Evolutionary conservation across 1,140 invertebrate species (phyloP), one percentile per base, ranked within the genome.

Genomic region (Drosophila bocqueti): DNA sequence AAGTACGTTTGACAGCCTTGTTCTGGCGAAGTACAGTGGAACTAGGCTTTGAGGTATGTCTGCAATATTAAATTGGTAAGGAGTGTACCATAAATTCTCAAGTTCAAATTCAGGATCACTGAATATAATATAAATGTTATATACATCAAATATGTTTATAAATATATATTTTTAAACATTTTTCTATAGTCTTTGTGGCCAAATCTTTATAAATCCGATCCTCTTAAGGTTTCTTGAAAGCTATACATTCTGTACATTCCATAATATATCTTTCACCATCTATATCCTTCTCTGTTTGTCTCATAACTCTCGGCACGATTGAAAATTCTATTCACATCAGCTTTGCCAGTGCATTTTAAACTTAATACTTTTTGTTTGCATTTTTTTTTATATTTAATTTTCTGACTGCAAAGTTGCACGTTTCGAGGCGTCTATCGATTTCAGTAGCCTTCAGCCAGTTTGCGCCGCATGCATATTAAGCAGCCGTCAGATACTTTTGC

Each of bases 371-470:
- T 60, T 55, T 62, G 57, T 58, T 79, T 62, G 75, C 74, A 45
- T 54, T 82, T 40, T 65, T 65, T 65, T 65, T 52, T 47, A 18
- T 40, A 61, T 65, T 45, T 40, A 6, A 24, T 55, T 55, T 55
- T 55, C 15, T 38, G 52, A 10, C 21, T 55, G 52, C 34, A 55
- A 55, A 55, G 21, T 55, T 47, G 45, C 58, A 43, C 43, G 55
- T 47, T 67, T 60, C 55, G 47, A 62, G 79, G 45, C 63, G 83
- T 82, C 83, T 76, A 83, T 89, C 57, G 79, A 83, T 78, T 89
- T 71, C 76, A 83, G 84, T 89, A 89, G 83, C 77, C 84, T 87
- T 89, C 84, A 87, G 83, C 80, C 77, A 81, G 68, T 55, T 81
- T 81, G 43, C 50, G 84, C 66, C 54, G 73, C 55, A 55, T 71